phyloP scores from a whole-genome alignment of 2,113 vertebrate species.

The Meriones unguiculatus region DNA sequence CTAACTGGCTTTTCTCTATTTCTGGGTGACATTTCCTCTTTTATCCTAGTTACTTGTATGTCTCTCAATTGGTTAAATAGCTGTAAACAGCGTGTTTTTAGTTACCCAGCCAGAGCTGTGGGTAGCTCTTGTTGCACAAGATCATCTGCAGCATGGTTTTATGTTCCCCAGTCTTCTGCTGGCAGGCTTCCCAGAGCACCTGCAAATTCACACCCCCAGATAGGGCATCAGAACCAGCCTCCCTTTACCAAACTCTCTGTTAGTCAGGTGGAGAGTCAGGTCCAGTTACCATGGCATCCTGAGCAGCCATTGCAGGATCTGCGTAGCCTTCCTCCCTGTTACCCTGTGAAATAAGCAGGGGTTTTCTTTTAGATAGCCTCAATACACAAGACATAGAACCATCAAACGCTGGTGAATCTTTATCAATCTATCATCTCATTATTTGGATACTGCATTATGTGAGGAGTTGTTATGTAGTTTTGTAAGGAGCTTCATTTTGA shows the following conservation, averaged over 20 bases:
- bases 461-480: background rate
- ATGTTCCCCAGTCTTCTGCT: slow-evolving; percentile 87
- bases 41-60: background rate
- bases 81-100: background rate
- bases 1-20: background rate
- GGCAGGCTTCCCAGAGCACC: slow-evolving; percentile 90
- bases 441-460: background rate
- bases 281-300: slow-evolving; percentile 88
- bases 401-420: background rate
- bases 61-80: background rate
- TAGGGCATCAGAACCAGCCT: background rate
- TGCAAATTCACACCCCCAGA: slow-evolving; percentile 58
- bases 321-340: slow-evolving; percentile 87
- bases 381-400: background rate
- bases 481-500: background rate
- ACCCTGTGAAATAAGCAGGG: slow-evolving; percentile 81
- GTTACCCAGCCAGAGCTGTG: slow-evolving; percentile 90
- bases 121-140: slow-evolving; percentile 88
- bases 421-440: background rate
- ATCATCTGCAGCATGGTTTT: slow-evolving; percentile 90
- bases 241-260: background rate
- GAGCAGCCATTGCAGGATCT: slow-evolving; percentile 85
- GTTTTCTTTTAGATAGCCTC: slow-evolving; percentile 4
- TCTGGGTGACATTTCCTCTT: background rate
- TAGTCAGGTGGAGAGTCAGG: background rate